Conservation (phyloP, 1,140 invertebrate species). For the Brachionus koreanus region DNA sequence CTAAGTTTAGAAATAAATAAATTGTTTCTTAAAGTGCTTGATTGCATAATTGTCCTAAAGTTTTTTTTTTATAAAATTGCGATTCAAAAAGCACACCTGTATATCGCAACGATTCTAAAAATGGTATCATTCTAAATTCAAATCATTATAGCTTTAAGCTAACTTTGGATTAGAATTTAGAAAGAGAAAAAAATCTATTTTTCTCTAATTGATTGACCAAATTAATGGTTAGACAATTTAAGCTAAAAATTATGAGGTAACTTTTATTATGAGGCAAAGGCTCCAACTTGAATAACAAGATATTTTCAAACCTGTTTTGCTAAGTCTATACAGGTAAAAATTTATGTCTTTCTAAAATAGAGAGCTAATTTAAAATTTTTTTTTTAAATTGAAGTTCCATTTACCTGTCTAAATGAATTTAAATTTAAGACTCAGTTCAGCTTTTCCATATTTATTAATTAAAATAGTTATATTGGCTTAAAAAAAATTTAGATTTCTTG, state of each 20-base stretch:
- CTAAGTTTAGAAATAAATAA: not conserved
- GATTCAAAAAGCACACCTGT: not conserved
- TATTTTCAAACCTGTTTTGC: not conserved
- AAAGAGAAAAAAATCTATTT: not conserved
- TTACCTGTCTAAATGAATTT: constrained; percentile 20
- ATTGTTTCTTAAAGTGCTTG: not conserved
- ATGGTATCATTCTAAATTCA: not conserved
- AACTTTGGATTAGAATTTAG: not conserved
- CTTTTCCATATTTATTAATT: not conserved
- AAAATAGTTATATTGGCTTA: not conserved
- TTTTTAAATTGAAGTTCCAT: not conserved
- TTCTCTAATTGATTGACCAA: not conserved
- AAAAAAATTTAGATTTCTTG: not conserved
- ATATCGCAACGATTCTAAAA: not conserved
- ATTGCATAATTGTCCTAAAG: constrained; percentile 28
- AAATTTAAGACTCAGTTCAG: not conserved
- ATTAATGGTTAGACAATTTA: not conserved
- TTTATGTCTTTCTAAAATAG: not conserved
- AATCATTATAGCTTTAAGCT: not conserved
- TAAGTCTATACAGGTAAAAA: not conserved
- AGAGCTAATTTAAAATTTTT: not conserved
- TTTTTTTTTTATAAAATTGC: not conserved
- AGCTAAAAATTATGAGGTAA: too few species aligned
- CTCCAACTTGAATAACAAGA: not conserved
- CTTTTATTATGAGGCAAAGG: not conserved